Evolutionary conservation across 2,113 vertebrate genomes (phyloP).

Genomic region (Andinoacara biseriatus): DNA sequence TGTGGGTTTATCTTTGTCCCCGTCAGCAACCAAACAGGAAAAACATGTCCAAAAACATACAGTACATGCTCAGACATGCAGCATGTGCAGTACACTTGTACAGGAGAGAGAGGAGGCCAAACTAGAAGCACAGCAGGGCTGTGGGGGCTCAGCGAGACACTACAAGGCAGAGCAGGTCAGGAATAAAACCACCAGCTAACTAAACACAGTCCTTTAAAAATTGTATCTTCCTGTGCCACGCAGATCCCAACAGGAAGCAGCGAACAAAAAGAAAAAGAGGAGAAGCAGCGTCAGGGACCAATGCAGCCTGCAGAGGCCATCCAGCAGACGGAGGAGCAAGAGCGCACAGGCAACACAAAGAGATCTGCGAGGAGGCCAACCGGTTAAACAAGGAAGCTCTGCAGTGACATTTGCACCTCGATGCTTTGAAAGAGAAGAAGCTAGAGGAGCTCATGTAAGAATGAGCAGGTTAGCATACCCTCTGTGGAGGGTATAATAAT

Average conservation of each 20-base stretch:
- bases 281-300: conserved; percentile 60
- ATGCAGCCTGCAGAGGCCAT: conserved; percentile 71
- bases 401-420: conserved; percentile 74
- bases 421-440: conserved; percentile 56
- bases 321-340: conserved; percentile 83
- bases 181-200: neutral
- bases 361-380: conserved; percentile 78
- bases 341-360: conserved; percentile 73
- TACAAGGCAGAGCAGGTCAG: conserved; percentile 86
- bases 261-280: conserved; percentile 78
- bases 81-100: neutral
- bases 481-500: neutral
- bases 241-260: conserved; percentile 81
- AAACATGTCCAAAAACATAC: too few relatives aligned
- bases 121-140: conserved; percentile 73
- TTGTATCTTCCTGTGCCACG: neutral
- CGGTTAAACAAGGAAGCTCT: conserved; percentile 78
- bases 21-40: neutral
- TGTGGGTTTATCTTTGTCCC: too few relatives aligned
- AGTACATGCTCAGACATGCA: too few relatives aligned
- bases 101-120: conserved; percentile 73
- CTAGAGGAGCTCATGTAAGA: conserved; percentile 79
- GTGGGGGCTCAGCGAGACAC: conserved; percentile 84
- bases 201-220: neutral
- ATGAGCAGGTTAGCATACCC: too few relatives aligned